These are phyloP conservation scores for Numida meleagris DNA, from an alignment of 2,113 vertebrate species.

Conservation along the genomic window DNA sequence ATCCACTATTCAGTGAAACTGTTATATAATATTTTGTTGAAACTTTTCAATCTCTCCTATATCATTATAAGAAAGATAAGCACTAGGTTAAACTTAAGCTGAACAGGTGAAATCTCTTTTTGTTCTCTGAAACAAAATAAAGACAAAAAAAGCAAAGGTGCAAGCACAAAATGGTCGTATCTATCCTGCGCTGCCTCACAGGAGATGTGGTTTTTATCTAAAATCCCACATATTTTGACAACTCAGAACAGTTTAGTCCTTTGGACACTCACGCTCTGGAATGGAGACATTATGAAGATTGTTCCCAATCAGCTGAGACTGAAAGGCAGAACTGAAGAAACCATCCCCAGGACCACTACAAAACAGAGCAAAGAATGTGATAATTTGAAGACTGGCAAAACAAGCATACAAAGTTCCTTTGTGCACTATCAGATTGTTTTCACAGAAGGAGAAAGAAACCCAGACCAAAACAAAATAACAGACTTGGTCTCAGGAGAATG, in stretches of 20 bases:
- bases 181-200: background rate
- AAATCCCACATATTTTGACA: background rate
- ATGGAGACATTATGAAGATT: conserved; percentile 94
- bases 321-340: conserved; percentile 98
- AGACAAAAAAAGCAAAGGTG: background rate
- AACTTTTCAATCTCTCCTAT: background rate
- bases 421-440: background rate
- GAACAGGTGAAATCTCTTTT: background rate
- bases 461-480: conserved; percentile 1
- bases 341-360: conserved; percentile 93
- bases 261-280: conserved; percentile 88
- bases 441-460: background rate
- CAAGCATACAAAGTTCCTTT: background rate
- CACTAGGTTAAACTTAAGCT: background rate
- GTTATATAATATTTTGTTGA: too few relatives aligned
- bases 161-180: background rate
- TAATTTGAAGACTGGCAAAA: background rate
- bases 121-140: background rate
- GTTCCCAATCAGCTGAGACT: conserved; percentile 93
- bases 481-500: background rate
- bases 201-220: background rate
- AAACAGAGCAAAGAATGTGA: background rate
- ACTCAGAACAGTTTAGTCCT: background rate
- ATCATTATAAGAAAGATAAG: background rate
- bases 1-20: background rate